phyloP scores from a whole-genome alignment of 2,888 invertebrate genomes.

The Ischnus inquisitorius region DNA sequence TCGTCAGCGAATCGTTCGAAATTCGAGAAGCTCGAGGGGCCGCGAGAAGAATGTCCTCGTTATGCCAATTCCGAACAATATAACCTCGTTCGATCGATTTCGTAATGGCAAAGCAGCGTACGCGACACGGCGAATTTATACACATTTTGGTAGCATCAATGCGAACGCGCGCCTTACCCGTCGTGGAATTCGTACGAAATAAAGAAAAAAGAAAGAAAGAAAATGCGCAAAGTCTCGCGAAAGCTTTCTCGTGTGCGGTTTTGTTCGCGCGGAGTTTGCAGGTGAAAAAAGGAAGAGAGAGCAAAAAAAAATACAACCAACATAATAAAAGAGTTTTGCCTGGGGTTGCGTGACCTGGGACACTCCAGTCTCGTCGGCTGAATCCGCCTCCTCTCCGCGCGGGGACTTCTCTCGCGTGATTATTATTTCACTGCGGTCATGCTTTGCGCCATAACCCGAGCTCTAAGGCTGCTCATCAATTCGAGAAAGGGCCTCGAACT shows the following conservation, averaged over 20 bases:
- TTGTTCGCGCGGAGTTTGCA: conserved; percentile 22
- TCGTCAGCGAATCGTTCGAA: conserved; percentile 49
- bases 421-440: conserved; percentile 62
- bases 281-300: conserved; percentile 35
- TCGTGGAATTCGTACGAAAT: conserved; percentile 56
- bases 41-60: conserved; percentile 25
- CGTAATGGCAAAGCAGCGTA: conserved; percentile 20
- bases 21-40: background rate
- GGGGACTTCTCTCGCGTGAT: conserved; percentile 62
- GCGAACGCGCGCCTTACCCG: conserved; percentile 4
- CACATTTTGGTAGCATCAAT: background rate
- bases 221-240: conserved; percentile 55
- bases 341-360: conserved; percentile 49
- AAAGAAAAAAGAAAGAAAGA: conserved; percentile 51
- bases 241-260: conserved; percentile 46
- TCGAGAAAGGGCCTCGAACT: conserved; percentile 58
- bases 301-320: conserved; percentile 30
- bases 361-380: conserved; percentile 41
- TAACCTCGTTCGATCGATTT: conserved; percentile 37
- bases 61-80: conserved; percentile 19
- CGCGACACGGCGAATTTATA: background rate
- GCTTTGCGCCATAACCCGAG: conserved; percentile 17
- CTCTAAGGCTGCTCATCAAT: conserved; percentile 48
- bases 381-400: conserved; percentile 35
- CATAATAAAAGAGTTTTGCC: conserved; percentile 30